Base-by-base conservation (phyloP, 2,113 vertebrate genomes). In the Dromas ardeola region DNA sequence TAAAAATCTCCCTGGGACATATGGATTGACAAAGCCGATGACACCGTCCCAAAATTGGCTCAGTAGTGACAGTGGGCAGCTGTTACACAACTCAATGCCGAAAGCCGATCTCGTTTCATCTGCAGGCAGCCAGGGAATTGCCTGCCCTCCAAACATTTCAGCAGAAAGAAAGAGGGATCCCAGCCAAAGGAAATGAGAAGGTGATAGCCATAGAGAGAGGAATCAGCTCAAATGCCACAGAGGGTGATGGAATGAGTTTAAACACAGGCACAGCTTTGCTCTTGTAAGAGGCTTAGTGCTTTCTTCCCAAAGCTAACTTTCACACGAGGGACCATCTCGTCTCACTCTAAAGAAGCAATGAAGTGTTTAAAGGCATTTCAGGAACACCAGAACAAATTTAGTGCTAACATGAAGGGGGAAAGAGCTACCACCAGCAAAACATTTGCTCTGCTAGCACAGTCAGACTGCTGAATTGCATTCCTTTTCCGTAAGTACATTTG, bases 181-280 rank as follows among this genome's bases (percentile, higher is more conserved):
- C 32, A 81, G 83, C 79, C 94, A 98, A 91, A 95, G 93, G 94
- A 97, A 97, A 90, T 96, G 84, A 95, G 88, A 93, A 86, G 53
- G 69, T 89, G 88, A 94, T 69, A 95, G 95, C 90, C 92, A 94
- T 81, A 58, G 73, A 90, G 81, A 91, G 52, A 85, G 23, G 50
- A 67, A 94, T 84, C 74, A 36, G 17, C 72, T 97, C 61, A 73
- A 85, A 81, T 93, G 59, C 94, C 83, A 80, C 26, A 55, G 92
- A 97, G 76, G 58, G 84, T 94, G 96, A 94, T 86, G 53, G 72
- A 95, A 83, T 79, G 42, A 90, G 9, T 65, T 59, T 93, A 92
- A 97, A 91, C 43, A 59, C 83, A 74, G 84, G 56, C 38, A 62
- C 20, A 72, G 66, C 55, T 94, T 91, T 94, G 42, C 73, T 70